These are phyloP conservation scores for Mustela lutreola DNA, from an alignment of 2,113 vertebrate genomes.

Conservation along the genomic window DNA sequence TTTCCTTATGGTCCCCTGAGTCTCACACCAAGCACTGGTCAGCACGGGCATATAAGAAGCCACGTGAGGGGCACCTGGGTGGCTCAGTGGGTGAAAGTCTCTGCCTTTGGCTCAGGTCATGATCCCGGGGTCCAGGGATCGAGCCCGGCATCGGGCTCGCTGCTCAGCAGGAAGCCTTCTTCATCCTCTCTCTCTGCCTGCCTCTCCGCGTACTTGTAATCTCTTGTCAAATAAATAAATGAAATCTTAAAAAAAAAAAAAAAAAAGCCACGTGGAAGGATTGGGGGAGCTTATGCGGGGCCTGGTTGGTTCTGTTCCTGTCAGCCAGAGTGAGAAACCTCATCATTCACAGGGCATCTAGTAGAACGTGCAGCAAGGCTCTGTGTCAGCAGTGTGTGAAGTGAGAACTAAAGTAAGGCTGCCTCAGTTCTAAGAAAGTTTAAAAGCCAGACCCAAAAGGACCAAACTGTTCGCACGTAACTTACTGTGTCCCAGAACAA, in stretches of 20 bases:
- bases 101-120: too few relatives aligned
- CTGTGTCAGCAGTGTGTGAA: not conserved
- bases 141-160: too few relatives aligned
- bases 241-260: too few relatives aligned
- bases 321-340: not conserved
- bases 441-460: not conserved
- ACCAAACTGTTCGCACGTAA: not conserved
- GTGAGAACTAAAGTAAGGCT: not conserved
- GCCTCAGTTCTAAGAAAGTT: not conserved
- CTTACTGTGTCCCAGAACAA: not conserved
- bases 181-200: too few relatives aligned
- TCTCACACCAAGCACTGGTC: not conserved
- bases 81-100: too few relatives aligned
- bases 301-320: not conserved
- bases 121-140: too few relatives aligned
- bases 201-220: too few relatives aligned
- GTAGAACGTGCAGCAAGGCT: not conserved
- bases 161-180: too few relatives aligned
- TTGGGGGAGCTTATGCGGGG: not conserved
- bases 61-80: too few relatives aligned
- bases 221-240: too few relatives aligned
- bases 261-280: not conserved
- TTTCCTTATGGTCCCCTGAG: not conserved
- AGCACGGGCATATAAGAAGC: not conserved
- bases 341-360: not conserved